A percentile compares a stretch with the other conserved stretches of the same genome.
These are phyloP conservation scores for Ostrea denselamellosa DNA, from an alignment of 1,140 invertebrate species.

Conservation along the genomic window DNA sequence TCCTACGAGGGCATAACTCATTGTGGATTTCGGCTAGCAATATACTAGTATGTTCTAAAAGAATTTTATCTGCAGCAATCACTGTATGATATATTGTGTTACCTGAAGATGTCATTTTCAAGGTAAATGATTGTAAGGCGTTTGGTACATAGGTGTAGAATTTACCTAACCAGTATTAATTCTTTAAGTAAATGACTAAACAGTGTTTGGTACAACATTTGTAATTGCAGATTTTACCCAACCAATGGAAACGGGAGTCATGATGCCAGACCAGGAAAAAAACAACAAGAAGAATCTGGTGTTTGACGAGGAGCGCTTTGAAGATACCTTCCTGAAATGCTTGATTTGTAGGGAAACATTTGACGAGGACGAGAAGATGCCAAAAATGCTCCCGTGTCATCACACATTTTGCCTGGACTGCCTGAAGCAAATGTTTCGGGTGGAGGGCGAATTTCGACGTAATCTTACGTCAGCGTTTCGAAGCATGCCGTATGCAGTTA, in stretches of 20 bases:
- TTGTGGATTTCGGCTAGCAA: background rate
- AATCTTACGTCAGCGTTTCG: slow-evolving; percentile 73
- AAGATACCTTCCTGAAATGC: slow-evolving; percentile 75
- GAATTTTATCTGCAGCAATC: background rate
- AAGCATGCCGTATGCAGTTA: slow-evolving; percentile 73
- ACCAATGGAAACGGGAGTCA: background rate
- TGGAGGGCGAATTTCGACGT: slow-evolving; percentile 74
- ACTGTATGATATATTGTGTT: background rate
- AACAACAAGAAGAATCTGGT: slow-evolving; percentile 70
- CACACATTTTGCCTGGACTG: slow-evolving; percentile 81
- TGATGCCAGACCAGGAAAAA: slow-evolving; percentile 40
- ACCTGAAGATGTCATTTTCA: background rate
- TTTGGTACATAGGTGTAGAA: no score
- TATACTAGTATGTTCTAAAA: background rate
- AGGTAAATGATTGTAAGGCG: background rate
- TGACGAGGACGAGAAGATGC: slow-evolving; percentile 72
- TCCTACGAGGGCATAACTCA: background rate
- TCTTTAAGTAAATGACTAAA: no score
- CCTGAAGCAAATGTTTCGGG: slow-evolving; percentile 78
- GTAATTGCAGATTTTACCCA: slow-evolving; percentile 13
- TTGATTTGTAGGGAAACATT: slow-evolving; percentile 75
- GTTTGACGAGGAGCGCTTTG: slow-evolving; percentile 75
- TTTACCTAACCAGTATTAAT: no score
- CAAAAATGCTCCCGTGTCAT: slow-evolving; percentile 77
- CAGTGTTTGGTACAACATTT: background rate